Conservation (phyloP, 2,113 vertebrate genomes). For the Gadus chalcogrammus region DNA sequence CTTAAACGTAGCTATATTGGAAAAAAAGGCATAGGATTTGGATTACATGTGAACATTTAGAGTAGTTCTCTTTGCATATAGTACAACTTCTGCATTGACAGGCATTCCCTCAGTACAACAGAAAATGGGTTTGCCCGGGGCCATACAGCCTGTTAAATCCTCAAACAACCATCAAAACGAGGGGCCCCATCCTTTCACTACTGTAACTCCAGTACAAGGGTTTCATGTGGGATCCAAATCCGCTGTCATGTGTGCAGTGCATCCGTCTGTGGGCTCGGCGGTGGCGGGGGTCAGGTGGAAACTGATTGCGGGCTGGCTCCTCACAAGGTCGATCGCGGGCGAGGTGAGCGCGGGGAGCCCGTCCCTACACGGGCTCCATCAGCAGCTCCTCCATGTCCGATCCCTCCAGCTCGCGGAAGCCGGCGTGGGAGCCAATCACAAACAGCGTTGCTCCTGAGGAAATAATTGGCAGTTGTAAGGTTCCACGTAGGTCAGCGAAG, state of each 20-base stretch:
- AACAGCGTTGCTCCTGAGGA: conserved; percentile 83
- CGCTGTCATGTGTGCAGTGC: neutral
- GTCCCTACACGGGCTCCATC: conserved; percentile 79
- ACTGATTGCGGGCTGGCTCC: conserved; percentile 14
- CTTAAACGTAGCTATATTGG: conserved; percentile 23
- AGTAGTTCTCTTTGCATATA: conserved; percentile 17
- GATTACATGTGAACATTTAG: conserved; percentile 17
- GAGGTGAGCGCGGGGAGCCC: conserved; percentile 1
- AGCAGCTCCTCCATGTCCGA: conserved; percentile 80
- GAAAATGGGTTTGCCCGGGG: neutral
- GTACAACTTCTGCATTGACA: conserved; percentile 5
- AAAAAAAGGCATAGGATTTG: conserved; percentile 28
- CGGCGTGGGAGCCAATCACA: conserved; percentile 85
- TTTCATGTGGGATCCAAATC: conserved; percentile 11
- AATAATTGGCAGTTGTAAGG: conserved; percentile 14
- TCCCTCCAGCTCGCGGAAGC: conserved; percentile 80
- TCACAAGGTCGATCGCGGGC: conserved; percentile 18
- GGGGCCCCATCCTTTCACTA: conserved; percentile 10
- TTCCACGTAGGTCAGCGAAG: too few species aligned
- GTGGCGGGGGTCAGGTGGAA: conserved; percentile 32
- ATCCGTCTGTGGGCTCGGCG: neutral
- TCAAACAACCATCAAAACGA: conserved; percentile 27
- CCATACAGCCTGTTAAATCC: conserved; percentile 27
- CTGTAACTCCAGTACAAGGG: neutral
- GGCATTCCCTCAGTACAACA: conserved; percentile 7